These are phyloP conservation scores for Pyrocoelia pectoralis DNA, from an alignment of 2,888 invertebrate genomes.

Conservation along the genomic window DNA sequence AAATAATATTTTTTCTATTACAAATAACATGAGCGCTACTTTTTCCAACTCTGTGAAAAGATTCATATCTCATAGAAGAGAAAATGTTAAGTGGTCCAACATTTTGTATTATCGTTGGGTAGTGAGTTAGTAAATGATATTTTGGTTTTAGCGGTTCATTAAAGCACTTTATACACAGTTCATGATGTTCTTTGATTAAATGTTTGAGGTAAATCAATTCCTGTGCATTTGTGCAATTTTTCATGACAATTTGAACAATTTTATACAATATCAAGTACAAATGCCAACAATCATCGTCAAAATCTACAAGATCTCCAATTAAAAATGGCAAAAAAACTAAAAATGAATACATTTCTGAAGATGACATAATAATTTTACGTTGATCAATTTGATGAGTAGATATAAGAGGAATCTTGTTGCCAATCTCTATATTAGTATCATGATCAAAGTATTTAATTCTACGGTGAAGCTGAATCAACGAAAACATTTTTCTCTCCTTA, in stretches of 20 bases:
- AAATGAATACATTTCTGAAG: constrained; percentile 21
- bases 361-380: constrained; percentile 12
- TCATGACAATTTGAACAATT: constrained; percentile 11
- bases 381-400: constrained; percentile 10
- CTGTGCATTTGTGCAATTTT: neutral
- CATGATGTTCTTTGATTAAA: constrained; percentile 27
- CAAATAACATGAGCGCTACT: too few species aligned
- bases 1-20: too few species aligned
- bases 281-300: constrained; percentile 15
- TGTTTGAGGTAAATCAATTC: constrained; percentile 17
- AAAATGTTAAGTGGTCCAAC: neutral
- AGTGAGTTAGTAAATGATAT: constrained; percentile 31
- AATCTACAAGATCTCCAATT: constrained; percentile 20
- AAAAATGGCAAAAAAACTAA: constrained; percentile 15
- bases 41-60: too few species aligned
- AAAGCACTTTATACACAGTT: constrained; percentile 23
- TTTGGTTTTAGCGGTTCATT: constrained; percentile 28
- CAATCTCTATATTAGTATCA: constrained; percentile 12
- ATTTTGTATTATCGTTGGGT: neutral
- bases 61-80: too few species aligned
- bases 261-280: constrained; percentile 7
- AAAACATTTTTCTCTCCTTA: constrained; percentile 13
- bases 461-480: constrained; percentile 4
- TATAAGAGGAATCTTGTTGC: constrained; percentile 18
- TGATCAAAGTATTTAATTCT: constrained; percentile 29